Evolutionary conservation across 2,113 vertebrate species (phyloP).

Genomic region (Aspidoscelis tigris): DNA sequence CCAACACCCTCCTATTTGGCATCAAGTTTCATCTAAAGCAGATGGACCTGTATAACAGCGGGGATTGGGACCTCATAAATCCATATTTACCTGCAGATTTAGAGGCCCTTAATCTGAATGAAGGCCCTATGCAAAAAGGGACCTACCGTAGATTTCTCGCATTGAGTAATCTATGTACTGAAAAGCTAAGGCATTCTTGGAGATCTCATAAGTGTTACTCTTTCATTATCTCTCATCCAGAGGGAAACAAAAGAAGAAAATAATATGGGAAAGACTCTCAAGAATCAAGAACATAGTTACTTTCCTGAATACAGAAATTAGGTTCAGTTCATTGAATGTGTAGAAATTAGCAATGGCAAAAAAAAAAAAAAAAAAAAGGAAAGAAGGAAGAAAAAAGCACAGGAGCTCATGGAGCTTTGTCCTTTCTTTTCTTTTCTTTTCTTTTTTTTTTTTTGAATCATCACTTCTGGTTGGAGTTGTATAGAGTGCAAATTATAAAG

Average conservation of each 20-base stretch:
- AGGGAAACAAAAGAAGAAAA: slow-evolving; percentile 39
- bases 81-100: too few species aligned
- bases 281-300: slow-evolving; percentile 45
- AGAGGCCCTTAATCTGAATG: too few species aligned
- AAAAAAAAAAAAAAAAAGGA: neutral
- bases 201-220: neutral
- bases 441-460: slow-evolving; percentile 37
- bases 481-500: slow-evolving; percentile 18
- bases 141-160: too few species aligned
- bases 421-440: slow-evolving; percentile 47
- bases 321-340: slow-evolving; percentile 65
- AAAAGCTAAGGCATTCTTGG: neutral
- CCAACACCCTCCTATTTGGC: too few species aligned
- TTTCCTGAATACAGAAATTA: slow-evolving; percentile 61
- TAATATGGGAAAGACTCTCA: slow-evolving; percentile 40
- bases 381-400: slow-evolving; percentile 42
- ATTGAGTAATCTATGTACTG: neutral
- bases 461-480: slow-evolving; percentile 60
- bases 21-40: too few species aligned
- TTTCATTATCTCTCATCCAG: slow-evolving; percentile 27
- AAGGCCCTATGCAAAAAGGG: too few species aligned
- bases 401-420: slow-evolving; percentile 58
- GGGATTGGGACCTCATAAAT: too few species aligned
- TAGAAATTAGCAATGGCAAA: slow-evolving; percentile 29
- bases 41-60: too few species aligned